Conservation (phyloP, 2,797 vertebrate species). For the Poeciliopsis gracilis region DNA sequence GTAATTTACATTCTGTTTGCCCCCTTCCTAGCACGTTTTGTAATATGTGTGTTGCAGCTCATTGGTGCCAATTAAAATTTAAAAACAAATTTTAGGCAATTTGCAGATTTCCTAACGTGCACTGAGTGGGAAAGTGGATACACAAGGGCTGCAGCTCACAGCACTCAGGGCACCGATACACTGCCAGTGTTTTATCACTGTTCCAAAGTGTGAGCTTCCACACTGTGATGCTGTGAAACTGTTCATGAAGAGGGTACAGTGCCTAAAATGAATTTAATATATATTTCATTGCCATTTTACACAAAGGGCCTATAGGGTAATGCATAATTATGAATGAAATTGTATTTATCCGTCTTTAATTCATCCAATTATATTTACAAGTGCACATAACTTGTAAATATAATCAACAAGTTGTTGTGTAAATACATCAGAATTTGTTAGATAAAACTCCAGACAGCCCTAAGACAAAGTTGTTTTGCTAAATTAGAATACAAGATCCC, state of each 20-base stretch:
- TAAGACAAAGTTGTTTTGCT: background rate
- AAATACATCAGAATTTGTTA: background rate
- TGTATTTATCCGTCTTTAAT: too few relatives aligned
- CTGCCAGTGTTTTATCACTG: constrained; percentile 20
- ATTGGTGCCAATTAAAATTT: constrained; percentile 20
- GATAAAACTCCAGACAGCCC: background rate
- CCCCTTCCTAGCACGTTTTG: constrained; percentile 9
- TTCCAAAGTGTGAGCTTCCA: constrained; percentile 45
- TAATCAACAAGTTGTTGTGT: background rate
- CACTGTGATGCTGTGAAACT: constrained; percentile 40
- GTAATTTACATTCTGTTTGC: constrained; percentile 52
- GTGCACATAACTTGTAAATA: background rate
- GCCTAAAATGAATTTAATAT: background rate
- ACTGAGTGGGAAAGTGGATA: constrained; percentile 24
- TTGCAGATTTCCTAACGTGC: constrained; percentile 31
- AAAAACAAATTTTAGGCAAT: constrained; percentile 32
- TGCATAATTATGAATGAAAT: background rate
- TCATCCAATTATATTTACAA: too few relatives aligned
- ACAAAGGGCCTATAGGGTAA: background rate
- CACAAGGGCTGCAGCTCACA: constrained; percentile 46
- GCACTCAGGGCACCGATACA: constrained; percentile 35
- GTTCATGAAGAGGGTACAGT: constrained; percentile 28
- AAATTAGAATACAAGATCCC: background rate
- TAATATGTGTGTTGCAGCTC: constrained; percentile 5
- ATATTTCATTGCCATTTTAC: background rate